Evolutionary conservation across 2,113 vertebrate genomes (phyloP).

Genomic region (Sphyrna mokarran): DNA sequence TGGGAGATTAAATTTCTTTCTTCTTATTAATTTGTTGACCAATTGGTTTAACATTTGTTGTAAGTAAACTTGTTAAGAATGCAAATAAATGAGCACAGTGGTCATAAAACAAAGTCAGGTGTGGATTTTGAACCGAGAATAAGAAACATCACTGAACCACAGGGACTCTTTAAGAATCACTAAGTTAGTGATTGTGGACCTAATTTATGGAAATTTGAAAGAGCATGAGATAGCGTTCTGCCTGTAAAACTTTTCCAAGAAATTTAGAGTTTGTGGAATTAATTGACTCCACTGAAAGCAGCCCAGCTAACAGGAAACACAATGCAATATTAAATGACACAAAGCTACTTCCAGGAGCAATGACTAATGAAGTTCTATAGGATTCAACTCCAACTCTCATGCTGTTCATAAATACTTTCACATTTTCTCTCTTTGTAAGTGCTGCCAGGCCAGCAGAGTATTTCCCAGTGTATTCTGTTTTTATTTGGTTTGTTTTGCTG

Average conservation of each 20-base stretch:
- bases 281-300: not conserved
- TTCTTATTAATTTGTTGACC: not conserved
- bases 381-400: not conserved
- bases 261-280: not conserved
- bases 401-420: not conserved
- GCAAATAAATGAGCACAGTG: not conserved
- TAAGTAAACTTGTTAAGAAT: not conserved
- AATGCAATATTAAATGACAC: not conserved
- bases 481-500: too few relatives aligned
- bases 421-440: too few relatives aligned
- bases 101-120: not conserved
- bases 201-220: not conserved
- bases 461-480: too few relatives aligned
- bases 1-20: not conserved
- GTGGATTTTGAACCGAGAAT: not conserved
- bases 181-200: not conserved
- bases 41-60: not conserved
- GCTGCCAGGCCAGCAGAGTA: too few relatives aligned
- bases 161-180: not conserved
- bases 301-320: not conserved
- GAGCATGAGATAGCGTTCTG: not conserved
- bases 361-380: not conserved
- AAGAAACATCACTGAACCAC: not conserved
- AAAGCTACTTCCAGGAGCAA: not conserved
- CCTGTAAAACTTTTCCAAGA: not conserved